Percentiles rank a stretch among this genome's conserved stretches.
Evolutionary conservation across 1,140 invertebrate genomes (phyloP).

Genomic region (Latrodectus geometricus): DNA sequence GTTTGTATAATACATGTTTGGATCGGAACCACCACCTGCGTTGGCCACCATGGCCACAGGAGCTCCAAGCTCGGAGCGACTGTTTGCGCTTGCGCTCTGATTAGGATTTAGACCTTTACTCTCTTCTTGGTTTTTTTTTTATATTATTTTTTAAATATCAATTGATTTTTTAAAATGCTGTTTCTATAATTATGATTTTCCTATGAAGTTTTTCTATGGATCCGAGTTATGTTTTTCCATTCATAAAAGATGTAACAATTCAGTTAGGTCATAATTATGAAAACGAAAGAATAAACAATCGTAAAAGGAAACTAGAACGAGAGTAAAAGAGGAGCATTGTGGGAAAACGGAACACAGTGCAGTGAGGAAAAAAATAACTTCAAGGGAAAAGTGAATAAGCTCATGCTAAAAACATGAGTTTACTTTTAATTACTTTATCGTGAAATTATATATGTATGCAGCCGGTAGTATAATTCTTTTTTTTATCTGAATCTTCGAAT

Average conservation of each 20-base stretch:
- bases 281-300: not conserved
- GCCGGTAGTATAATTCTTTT: too few relatives aligned
- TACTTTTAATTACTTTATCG: not conserved
- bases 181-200: not conserved
- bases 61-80: slow-evolving; percentile 11
- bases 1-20: slow-evolving; percentile 27
- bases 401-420: not conserved
- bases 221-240: too few relatives aligned
- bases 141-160: not conserved
- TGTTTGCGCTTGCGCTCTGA: slow-evolving; percentile 32
- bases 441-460: too few relatives aligned
- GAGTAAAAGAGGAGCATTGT: slow-evolving; percentile 42
- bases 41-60: slow-evolving; percentile 56
- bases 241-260: too few relatives aligned
- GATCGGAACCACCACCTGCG: slow-evolving; percentile 35
- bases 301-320: slow-evolving; percentile 1
- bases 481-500: too few relatives aligned
- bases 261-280: not conserved
- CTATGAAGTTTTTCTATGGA: too few relatives aligned
- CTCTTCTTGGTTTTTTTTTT: not conserved
- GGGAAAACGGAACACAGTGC: slow-evolving; percentile 55
- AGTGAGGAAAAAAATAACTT: slow-evolving; percentile 56
- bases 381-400: not conserved
- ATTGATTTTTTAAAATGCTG: not conserved
- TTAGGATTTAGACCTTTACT: not conserved